Evolutionary conservation across 2,797 vertebrate genomes (phyloP).

Genomic region (Mus spretus): DNA sequence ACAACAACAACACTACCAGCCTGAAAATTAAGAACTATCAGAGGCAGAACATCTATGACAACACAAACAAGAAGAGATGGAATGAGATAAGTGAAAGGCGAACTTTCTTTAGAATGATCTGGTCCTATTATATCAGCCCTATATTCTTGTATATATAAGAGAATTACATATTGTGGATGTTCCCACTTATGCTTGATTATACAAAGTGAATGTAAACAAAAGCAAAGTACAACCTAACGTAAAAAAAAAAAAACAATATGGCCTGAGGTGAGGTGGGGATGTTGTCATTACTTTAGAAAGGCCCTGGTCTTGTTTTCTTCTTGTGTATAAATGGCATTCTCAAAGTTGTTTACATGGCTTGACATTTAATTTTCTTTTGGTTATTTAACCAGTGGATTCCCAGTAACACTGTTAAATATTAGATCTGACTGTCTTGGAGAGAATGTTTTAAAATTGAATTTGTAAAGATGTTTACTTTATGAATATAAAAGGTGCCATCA

Average conservation of each 20-base stretch:
- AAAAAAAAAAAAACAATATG: background rate
- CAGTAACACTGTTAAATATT: background rate
- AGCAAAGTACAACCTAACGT: background rate
- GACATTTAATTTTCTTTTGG: background rate
- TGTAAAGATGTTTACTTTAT: background rate
- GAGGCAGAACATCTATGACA: background rate
- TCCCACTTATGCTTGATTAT: background rate
- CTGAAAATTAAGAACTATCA: background rate
- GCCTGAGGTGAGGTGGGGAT: background rate
- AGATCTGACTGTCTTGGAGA: background rate
- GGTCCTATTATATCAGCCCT: background rate
- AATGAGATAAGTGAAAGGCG: background rate
- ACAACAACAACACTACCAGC: background rate
- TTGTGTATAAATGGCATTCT: background rate
- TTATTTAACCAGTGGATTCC: background rate
- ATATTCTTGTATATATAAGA: background rate
- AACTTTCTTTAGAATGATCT: background rate
- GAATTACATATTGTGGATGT: background rate
- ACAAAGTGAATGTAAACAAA: background rate
- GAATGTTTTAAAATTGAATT: background rate
- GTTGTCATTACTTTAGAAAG: constrained; percentile 5
- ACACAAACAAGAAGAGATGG: background rate
- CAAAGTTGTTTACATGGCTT: background rate
- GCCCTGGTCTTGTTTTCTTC: background rate
- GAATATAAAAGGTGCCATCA: background rate